Evolutionary conservation across 2,888 invertebrate species (phyloP).

Genomic region (Acanthosepion lycidas): DNA sequence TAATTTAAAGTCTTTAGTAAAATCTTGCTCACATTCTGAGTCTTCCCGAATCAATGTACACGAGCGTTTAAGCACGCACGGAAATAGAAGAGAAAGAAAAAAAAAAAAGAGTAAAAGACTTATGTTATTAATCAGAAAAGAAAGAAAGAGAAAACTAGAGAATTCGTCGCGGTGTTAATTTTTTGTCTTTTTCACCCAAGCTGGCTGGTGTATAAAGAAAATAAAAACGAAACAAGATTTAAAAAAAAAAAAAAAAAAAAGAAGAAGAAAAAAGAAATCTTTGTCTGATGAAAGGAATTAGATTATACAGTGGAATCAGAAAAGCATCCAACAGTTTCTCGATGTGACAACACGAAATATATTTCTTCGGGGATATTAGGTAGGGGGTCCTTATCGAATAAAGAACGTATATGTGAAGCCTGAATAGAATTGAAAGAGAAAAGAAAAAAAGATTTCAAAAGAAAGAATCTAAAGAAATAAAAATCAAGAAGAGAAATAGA

Average conservation of each 20-base stretch:
- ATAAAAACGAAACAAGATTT: not conserved
- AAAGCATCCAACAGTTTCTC: conserved; percentile 15
- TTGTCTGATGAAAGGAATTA: conserved; percentile 4
- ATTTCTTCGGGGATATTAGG: not conserved
- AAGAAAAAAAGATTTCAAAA: not conserved
- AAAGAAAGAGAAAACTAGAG: not conserved
- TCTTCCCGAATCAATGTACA: too few relatives aligned
- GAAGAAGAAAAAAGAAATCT: too few relatives aligned
- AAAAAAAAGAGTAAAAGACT: not conserved
- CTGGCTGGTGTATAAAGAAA: not conserved
- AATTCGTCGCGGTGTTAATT: too few relatives aligned
- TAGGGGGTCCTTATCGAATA: conserved; percentile 17
- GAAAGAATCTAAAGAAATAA: not conserved
- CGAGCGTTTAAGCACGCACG: not conserved
- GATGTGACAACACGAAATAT: conserved; percentile 18
- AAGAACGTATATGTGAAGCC: conserved; percentile 1
- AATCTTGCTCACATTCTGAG: too few relatives aligned
- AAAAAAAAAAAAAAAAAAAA: too few relatives aligned
- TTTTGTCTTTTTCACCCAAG: too few relatives aligned
- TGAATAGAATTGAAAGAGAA: not conserved
- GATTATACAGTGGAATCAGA: conserved; percentile 16
- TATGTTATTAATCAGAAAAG: too few relatives aligned
- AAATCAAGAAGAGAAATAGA: not conserved
- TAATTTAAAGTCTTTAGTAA: too few relatives aligned
- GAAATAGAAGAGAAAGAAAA: not conserved